Base-by-base conservation (phyloP, 2,888 invertebrate genomes). In the Meandrusa payeni region DNA sequence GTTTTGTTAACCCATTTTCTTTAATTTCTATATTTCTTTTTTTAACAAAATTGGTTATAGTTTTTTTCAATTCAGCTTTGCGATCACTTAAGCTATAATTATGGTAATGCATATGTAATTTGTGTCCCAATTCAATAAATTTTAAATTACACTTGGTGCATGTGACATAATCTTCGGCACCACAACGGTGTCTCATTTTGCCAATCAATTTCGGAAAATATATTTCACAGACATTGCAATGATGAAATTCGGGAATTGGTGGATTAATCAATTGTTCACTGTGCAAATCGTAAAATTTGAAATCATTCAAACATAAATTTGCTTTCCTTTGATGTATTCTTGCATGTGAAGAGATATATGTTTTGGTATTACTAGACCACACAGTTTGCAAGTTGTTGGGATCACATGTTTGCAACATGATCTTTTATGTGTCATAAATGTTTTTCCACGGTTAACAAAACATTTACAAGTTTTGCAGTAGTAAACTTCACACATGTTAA, bases 81-180 rank as follows among this genome's bases (percentile, higher is more conserved):
- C 6, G n/a, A 24, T 23, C 19, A 17, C 53, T 36, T 13, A 54
- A 48, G 17, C 48, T 45, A 57, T 78, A 81, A 29, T 55, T 55
- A 55, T 83, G 82, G 64, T 73, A 82, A 15, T 60, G 41, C 56
- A 72, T 61, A 49, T 83, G 82, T 32, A 81, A 48, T 51, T 70
- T 70, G 46, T 62, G 75, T 39, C 71, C 70, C 24, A 50, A 42
- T 51, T 69, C 62, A 13, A 67, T 61, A 22, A 78, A 52, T 46
- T 73, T 76, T 12, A 62, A 61, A 1, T 68, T 48, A 54, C 82
- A 82, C 38, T 68, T 41, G 19, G 64, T 48, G 47, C 82, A 82
- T 4, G 52, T 64, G 13, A 63, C 46, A 56, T 57, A 66, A 6
- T 61, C 52, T 17, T 53, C 59, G 32, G 64, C 51, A 31, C 51